These are phyloP conservation scores for Halisarca cf. caerulea DNA, from an alignment of 37 sponge, comb jelly and placozoan genomes.

Conservation along the genomic window DNA sequence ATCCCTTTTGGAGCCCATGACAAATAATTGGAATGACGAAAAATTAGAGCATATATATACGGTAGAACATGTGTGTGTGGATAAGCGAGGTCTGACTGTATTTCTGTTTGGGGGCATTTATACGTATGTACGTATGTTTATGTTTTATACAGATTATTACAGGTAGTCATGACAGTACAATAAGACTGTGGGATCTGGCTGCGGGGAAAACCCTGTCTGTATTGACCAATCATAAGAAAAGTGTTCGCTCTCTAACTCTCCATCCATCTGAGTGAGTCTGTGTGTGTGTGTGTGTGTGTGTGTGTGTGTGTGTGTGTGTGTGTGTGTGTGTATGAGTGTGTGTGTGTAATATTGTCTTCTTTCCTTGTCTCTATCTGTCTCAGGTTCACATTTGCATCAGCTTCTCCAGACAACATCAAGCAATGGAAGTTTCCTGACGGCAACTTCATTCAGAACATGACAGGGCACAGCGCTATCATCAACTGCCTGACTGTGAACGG, in stretches of 20 bases:
- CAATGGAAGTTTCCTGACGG: slow-evolving; percentile 99
- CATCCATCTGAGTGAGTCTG: slow-evolving; percentile 91
- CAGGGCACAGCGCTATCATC: slow-evolving; percentile 93
- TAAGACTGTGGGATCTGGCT: slow-evolving; percentile 97
- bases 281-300: slow-evolving; percentile 46
- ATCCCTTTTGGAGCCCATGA: no score
- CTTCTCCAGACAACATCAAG: slow-evolving; percentile 96
- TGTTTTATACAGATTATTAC: slow-evolving; percentile 79
- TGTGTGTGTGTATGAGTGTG: slow-evolving; percentile 38
- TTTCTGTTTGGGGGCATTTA: no score
- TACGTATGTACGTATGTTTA: background rate
- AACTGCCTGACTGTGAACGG: slow-evolving; percentile 89
- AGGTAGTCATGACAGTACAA: slow-evolving; percentile 95
- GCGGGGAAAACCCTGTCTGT: slow-evolving; percentile 93
- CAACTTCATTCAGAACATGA: slow-evolving; percentile 96
- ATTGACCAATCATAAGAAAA: slow-evolving; percentile 99
- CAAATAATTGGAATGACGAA: no score
- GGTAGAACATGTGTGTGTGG: slow-evolving; percentile 25
- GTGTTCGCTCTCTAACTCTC: slow-evolving; percentile 80
- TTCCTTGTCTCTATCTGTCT: background rate
- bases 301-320: slow-evolving; percentile 44
- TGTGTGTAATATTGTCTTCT: background rate
- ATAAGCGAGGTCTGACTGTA: no score
- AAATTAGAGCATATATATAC: background rate
- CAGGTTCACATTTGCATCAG: slow-evolving; percentile 93